Evolutionary conservation across 2,797 vertebrate genomes (phyloP).

Genomic region (Gambelia wislizenii): DNA sequence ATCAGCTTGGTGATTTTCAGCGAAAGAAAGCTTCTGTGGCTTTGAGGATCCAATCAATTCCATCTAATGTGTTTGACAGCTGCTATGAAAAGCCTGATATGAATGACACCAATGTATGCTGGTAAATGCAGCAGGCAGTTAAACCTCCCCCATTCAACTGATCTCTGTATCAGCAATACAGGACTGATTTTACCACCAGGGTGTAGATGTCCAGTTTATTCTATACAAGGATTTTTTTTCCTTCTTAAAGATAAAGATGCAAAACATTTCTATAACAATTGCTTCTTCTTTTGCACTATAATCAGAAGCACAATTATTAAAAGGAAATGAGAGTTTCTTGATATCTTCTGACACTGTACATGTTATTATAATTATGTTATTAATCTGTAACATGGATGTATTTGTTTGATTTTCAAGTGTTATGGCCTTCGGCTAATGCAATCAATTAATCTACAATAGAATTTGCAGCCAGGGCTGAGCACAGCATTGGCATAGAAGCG

Average conservation of each 20-base stretch:
- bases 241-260: background rate
- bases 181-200: background rate
- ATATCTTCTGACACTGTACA: slow-evolving; percentile 18
- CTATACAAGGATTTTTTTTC: background rate
- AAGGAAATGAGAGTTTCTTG: slow-evolving; percentile 5
- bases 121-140: background rate
- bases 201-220: background rate
- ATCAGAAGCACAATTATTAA: slow-evolving; percentile 17
- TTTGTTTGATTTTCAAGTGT: slow-evolving; percentile 28
- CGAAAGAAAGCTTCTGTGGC: background rate
- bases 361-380: slow-evolving; percentile 31
- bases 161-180: background rate
- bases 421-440: slow-evolving; percentile 17
- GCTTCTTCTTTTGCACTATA: slow-evolving; percentile 7
- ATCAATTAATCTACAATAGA: slow-evolving; percentile 17
- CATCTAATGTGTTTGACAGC: background rate
- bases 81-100: background rate
- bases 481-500: background rate
- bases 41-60: background rate
- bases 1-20: background rate
- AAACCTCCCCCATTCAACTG: background rate
- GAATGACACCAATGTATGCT: background rate
- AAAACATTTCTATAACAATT: background rate
- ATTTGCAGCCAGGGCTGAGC: slow-evolving; percentile 2
- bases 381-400: slow-evolving; percentile 16